Conservation (phyloP, 2,113 vertebrate genomes). For the Salvelinus sp. region DNA sequence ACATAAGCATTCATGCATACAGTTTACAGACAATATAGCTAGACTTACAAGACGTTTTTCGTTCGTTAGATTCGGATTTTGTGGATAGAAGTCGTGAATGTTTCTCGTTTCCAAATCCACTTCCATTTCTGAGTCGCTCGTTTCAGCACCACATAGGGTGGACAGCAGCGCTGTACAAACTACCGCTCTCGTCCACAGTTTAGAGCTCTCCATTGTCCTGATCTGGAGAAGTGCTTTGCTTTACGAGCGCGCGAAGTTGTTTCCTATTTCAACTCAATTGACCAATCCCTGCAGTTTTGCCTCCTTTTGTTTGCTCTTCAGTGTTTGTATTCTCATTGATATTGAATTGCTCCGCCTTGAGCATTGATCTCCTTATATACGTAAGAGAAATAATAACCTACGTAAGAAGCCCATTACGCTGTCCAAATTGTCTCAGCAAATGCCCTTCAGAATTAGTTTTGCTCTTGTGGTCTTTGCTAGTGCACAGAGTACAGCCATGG, state of each 20-base stretch:
- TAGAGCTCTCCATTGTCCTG: constrained; percentile 67
- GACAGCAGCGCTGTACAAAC: constrained; percentile 68
- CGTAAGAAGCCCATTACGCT: constrained; percentile 20
- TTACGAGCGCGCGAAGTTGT: constrained; percentile 15
- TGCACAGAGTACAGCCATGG: background rate
- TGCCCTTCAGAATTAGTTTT: background rate
- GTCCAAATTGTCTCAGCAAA: background rate
- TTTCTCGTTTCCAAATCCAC: constrained; percentile 69
- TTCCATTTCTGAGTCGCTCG: constrained; percentile 55
- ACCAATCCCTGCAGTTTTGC: constrained; percentile 5
- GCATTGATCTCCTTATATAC: constrained; percentile 37
- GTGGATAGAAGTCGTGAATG: constrained; percentile 65
- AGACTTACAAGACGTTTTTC: constrained; percentile 73
- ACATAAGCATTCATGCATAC: background rate
- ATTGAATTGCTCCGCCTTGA: constrained; percentile 46
- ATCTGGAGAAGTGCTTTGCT: background rate
- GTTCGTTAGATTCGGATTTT: constrained; percentile 69
- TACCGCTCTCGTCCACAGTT: constrained; percentile 60
- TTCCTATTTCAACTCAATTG: constrained; percentile 23
- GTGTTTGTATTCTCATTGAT: constrained; percentile 22
- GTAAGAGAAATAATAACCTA: constrained; percentile 46
- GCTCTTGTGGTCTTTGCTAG: background rate
- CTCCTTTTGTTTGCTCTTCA: constrained; percentile 46
- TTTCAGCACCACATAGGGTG: constrained; percentile 53
- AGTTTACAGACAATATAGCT: background rate